These are phyloP conservation scores for Lasioglossum baleicum DNA, from an alignment of 1,140 invertebrate genomes.

Conservation along the genomic window DNA sequence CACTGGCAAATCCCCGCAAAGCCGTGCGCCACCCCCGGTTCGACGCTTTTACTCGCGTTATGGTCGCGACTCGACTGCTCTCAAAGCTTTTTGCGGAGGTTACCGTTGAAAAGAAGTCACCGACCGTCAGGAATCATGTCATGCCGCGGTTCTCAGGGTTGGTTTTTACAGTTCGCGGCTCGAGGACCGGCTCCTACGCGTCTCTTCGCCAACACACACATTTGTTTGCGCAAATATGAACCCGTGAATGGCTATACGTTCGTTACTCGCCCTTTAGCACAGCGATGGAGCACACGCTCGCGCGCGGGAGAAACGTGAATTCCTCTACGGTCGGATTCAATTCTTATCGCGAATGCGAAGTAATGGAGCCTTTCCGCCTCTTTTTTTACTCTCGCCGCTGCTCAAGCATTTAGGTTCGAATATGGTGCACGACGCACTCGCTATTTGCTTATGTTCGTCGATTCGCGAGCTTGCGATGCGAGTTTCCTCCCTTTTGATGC, in stretches of 20 bases:
- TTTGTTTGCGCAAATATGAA: constrained; percentile 8
- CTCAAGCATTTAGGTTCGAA: too few relatives aligned
- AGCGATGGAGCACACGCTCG: neutral
- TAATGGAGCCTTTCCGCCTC: neutral
- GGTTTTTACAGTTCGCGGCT: constrained; percentile 4
- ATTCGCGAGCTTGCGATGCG: too few relatives aligned
- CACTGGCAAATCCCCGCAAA: too few relatives aligned
- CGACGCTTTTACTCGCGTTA: constrained; percentile 44
- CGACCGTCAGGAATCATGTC: constrained; percentile 17
- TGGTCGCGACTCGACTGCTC: constrained; percentile 26
- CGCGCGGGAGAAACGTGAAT: neutral
- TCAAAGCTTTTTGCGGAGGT: constrained; percentile 40
- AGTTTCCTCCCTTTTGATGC: too few relatives aligned
- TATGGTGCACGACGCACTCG: too few relatives aligned
- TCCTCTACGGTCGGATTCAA: neutral
- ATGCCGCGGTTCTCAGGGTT: neutral
- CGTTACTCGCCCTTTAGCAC: constrained; percentile 16
- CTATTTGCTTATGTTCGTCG: too few relatives aligned
- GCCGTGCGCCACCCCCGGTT: neutral
- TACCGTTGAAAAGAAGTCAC: constrained; percentile 21
- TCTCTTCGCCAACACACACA: neutral
- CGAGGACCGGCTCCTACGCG: neutral
- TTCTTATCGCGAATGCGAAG: neutral
- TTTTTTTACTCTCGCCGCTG: neutral
- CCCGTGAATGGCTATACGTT: constrained; percentile 38